Base-by-base conservation (phyloP, 2,888 invertebrate species). In the Gari tellinella region DNA sequence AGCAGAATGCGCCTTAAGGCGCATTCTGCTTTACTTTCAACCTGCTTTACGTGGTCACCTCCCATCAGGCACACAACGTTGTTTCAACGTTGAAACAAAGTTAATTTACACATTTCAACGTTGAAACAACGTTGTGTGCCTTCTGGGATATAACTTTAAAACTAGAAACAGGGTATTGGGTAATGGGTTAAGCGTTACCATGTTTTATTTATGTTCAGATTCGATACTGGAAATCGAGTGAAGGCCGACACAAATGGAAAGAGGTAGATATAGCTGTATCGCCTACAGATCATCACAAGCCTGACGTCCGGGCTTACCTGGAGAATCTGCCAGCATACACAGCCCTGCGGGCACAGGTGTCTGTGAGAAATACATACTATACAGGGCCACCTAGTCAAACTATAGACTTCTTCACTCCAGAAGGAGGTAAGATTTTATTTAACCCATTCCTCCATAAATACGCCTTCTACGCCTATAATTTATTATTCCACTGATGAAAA, bases 171-270 rank as follows among this genome's bases (percentile, higher is more conserved):
- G n/a, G n/a, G n/a, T n/a, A n/a, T n/a, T n/a, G n/a, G n/a, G n/a
- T n/a, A n/a, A n/a, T n/a, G n/a, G n/a, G 14, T 12, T 40, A 15
- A 40, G 14, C 1, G 19, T 17, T 21, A 8, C 10, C 12, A 51
- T 10, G 41, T 12, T 21, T 10, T 46, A 17, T 37, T 19, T 55
- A 17, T 41, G 26, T 66, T 78, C 83, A 93, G 94, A 96, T 99
- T 68, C 97, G 97, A 92, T 98, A 97, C 12, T 99, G 99, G 98
- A 96, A 96, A 1, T 97, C 97, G 49, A 94, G 94, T 69, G 95
- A 95, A 80, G 89, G 88, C 19, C 81, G 87, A 41, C 83, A 83
- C 72, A 86, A 87, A 74, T 81, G 84, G 83, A 83, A 86, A 31
- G 85, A 86, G 61, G 84, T 87, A 12, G 87, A 87, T 51, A 74